phyloP scores from a whole-genome alignment of 2,113 vertebrate genomes.

The Polypterus senegalus region DNA sequence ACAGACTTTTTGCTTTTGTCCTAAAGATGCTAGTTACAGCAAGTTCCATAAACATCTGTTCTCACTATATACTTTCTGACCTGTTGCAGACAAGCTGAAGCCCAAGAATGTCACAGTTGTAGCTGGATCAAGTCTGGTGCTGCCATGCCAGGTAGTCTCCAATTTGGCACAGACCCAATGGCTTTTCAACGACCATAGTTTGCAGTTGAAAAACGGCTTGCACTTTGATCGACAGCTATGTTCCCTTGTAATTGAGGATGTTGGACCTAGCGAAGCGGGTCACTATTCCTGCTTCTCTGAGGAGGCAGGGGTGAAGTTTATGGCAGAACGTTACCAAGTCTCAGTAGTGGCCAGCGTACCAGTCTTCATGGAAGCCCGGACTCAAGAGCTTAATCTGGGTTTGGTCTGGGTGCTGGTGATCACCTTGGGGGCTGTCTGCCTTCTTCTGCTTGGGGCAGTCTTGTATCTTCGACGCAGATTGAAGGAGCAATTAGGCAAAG shows the following conservation, averaged over 20 bases:
- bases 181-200: conserved; percentile 67
- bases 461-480: conserved; percentile 73
- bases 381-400: conserved; percentile 71
- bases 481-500: conserved; percentile 72
- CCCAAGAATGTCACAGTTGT: conserved; percentile 76
- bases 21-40: too few species aligned
- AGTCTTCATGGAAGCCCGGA: conserved; percentile 66
- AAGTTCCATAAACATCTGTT: too few species aligned
- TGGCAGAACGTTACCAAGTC: conserved; percentile 66
- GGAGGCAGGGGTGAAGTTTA: conserved; percentile 67
- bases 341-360: conserved; percentile 58
- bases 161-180: conserved; percentile 77
- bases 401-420: conserved; percentile 83
- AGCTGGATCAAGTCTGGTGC: conserved; percentile 75
- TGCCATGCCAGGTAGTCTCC: conserved; percentile 80
- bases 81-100: conserved; percentile 45
- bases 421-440: conserved; percentile 67
- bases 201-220: conserved; percentile 38
- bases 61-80: too few species aligned
- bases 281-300: conserved; percentile 73
- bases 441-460: conserved; percentile 65
- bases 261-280: conserved; percentile 55
- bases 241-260: conserved; percentile 64
- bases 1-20: too few species aligned
- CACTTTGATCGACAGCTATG: conserved; percentile 61